phyloP scores from a whole-genome alignment of 2,888 invertebrate species.

The Lymantria monacha region DNA sequence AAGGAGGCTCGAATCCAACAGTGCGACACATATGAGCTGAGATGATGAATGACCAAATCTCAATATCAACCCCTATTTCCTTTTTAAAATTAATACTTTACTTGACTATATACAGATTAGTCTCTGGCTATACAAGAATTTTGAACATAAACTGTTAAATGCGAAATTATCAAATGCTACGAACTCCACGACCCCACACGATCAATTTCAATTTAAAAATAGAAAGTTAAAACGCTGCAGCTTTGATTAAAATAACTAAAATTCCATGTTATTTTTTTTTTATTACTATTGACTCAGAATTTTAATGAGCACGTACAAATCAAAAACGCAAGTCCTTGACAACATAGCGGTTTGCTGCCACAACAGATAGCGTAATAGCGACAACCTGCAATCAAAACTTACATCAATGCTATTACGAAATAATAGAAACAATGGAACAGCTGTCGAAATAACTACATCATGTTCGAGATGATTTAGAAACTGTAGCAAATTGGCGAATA shows the following conservation, averaged over 20 bases:
- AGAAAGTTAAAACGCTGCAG: conserved; percentile 16
- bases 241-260: conserved; percentile 25
- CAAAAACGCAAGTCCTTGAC: conserved; percentile 22
- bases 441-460: conserved; percentile 31
- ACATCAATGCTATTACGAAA: conserved; percentile 45
- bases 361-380: conserved; percentile 27
- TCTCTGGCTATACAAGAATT: not conserved
- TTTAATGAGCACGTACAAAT: conserved; percentile 23
- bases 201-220: conserved; percentile 11
- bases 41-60: too few species aligned
- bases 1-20: too few species aligned
- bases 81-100: too few species aligned
- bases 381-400: conserved; percentile 38
- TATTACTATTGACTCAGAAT: conserved; percentile 29
- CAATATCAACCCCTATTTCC: too few species aligned
- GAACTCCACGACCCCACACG: conserved; percentile 9
- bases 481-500: conserved; percentile 22
- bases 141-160: not conserved
- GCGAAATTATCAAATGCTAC: conserved; percentile 1
- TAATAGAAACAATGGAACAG: conserved; percentile 53
- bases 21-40: too few species aligned
- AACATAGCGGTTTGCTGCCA: conserved; percentile 17
- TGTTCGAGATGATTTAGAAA: conserved; percentile 36
- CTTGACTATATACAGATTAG: too few species aligned
- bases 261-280: conserved; percentile 23